A percentile compares a stretch with the other conserved stretches of the same genome.
Conservation (phyloP, 2,797 vertebrate genomes). For the Coregonus ussuriensis region DNA sequence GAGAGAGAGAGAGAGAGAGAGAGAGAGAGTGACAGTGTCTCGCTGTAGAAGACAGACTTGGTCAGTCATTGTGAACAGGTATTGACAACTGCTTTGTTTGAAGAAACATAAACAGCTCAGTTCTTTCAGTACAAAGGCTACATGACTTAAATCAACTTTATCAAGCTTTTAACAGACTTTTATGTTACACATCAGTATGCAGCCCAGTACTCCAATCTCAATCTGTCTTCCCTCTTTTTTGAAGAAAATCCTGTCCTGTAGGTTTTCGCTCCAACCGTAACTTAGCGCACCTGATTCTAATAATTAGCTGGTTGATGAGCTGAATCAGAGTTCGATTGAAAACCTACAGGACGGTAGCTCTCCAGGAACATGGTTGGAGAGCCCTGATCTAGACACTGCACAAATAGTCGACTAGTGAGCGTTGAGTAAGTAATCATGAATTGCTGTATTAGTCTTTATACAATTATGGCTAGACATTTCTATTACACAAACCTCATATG, state of each 20-base stretch:
- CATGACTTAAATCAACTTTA: slow-evolving; percentile 28
- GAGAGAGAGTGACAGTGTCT: not conserved
- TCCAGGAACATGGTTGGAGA: no score
- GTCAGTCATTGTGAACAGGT: slow-evolving; percentile 13
- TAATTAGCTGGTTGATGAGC: no score
- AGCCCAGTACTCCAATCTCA: not conserved
- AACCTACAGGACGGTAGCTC: no score
- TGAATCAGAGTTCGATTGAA: no score
- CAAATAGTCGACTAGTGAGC: not conserved
- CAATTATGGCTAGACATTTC: not conserved
- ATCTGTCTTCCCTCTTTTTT: not conserved
- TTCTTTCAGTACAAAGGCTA: slow-evolving; percentile 17
- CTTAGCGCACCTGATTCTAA: no score
- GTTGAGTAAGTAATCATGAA: not conserved
- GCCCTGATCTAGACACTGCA: not conserved
- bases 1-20: no score
- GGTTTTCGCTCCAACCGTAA: no score
- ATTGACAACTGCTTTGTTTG: slow-evolving; percentile 15
- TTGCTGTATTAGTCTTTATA: not conserved
- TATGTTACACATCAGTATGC: not conserved
- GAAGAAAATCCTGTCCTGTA: not conserved
- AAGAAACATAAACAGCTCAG: slow-evolving; percentile 17
- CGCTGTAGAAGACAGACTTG: not conserved
- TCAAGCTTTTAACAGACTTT: slow-evolving; percentile 12
- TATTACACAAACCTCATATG: slow-evolving; percentile 11